Evolutionary conservation across 2,113 vertebrate species (phyloP).

Genomic region (Bostrychus sinensis): DNA sequence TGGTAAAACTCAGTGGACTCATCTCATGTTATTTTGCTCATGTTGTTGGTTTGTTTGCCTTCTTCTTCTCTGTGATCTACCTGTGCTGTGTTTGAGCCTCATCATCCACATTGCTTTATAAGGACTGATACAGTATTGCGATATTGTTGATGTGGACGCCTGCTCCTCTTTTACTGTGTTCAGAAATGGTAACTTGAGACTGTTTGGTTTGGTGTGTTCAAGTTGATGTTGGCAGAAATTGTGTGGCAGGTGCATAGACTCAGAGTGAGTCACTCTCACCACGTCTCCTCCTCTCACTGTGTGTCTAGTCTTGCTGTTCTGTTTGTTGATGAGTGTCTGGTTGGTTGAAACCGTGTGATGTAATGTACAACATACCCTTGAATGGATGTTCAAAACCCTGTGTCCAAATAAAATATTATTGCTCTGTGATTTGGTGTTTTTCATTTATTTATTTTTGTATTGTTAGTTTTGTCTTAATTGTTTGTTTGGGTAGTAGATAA

Average conservation of each 20-base stretch:
- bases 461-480: too few relatives aligned
- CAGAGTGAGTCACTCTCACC: conserved; percentile 65
- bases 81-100: conserved; percentile 76
- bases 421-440: conserved; percentile 51
- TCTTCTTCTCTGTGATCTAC: conserved; percentile 39
- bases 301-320: conserved; percentile 83
- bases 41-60: conserved; percentile 11
- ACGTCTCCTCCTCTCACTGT: conserved; percentile 59
- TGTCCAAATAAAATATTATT: conserved; percentile 80
- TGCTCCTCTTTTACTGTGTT: conserved; percentile 61
- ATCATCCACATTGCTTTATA: conserved; percentile 41
- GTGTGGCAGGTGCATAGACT: conserved; percentile 54
- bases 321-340: conserved; percentile 86
- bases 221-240: conserved; percentile 55
- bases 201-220: conserved; percentile 57
- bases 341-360: conserved; percentile 86
- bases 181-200: conserved; percentile 66
- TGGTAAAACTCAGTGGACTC: conserved; percentile 46
- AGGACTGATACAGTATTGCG: conserved; percentile 41
- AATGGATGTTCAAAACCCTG: conserved; percentile 83
- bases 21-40: conserved; percentile 53
- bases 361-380: conserved; percentile 85
- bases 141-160: conserved; percentile 63
- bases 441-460: conserved; percentile 5
- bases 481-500: too few relatives aligned